These are phyloP conservation scores for Uloborus plumipes DNA, from an alignment of 2,888 invertebrate genomes.

Conservation along the genomic window DNA sequence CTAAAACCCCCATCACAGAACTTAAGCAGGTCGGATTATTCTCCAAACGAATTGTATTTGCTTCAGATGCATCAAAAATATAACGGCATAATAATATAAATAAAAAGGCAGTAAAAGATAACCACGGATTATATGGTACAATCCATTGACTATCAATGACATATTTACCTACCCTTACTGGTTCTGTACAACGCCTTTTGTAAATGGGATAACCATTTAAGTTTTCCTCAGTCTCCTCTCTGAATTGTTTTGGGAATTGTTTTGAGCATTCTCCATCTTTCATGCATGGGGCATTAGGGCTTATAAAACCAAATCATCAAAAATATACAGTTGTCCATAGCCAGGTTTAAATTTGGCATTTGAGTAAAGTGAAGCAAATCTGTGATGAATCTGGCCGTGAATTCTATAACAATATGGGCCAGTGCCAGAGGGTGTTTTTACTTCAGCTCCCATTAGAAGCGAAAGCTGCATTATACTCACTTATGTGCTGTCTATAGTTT, in stretches of 20 bases:
- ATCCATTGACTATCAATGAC: too few species aligned
- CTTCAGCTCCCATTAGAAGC: conserved; percentile 46
- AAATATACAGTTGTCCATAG: conserved; percentile 62
- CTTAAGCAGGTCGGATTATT: conserved; percentile 28
- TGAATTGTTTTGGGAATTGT: too few species aligned
- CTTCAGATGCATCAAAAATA: conserved; percentile 63
- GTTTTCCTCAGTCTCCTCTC: too few species aligned
- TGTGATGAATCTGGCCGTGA: conserved; percentile 67
- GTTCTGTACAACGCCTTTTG: too few species aligned
- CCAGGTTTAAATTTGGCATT: conserved; percentile 4
- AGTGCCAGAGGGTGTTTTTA: neutral
- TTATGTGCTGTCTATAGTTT: conserved; percentile 4
- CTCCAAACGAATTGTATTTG: conserved; percentile 35
- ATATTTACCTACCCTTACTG: too few species aligned
- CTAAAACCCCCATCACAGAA: conserved; percentile 36
- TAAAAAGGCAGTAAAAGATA: too few species aligned
- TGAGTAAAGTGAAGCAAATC: conserved; percentile 51
- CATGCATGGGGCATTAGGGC: too few species aligned
- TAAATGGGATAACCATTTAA: too few species aligned
- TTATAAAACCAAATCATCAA: too few species aligned
- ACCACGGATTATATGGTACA: too few species aligned
- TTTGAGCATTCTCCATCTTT: too few species aligned
- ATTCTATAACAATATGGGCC: conserved; percentile 63
- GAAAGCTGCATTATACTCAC: conserved; percentile 4
- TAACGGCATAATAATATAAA: too few species aligned